phyloP scores from a whole-genome alignment of 2,113 vertebrate genomes.

The Percina caprodes region DNA sequence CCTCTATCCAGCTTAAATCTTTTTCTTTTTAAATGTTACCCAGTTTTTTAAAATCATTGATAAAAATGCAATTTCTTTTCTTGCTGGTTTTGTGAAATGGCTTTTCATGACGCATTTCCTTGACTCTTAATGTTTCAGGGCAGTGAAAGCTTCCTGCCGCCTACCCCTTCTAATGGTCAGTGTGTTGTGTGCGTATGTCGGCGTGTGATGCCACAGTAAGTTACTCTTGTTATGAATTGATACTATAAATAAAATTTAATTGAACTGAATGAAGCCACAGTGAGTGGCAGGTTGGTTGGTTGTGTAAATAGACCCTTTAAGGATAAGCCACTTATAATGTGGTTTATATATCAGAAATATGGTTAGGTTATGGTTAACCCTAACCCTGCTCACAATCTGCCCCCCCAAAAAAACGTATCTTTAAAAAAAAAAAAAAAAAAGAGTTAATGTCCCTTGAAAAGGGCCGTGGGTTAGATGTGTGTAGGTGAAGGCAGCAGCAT shows the following conservation, averaged over 20 bases:
- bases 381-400: no score
- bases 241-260: no score
- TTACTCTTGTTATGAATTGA: no score
- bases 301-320: not conserved
- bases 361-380: no score
- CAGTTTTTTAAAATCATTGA: not conserved
- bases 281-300: not conserved
- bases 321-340: not conserved
- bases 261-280: not conserved
- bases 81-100: constrained; percentile 1
- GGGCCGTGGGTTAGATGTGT: not conserved
- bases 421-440: no score
- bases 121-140: constrained; percentile 14
- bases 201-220: not conserved
- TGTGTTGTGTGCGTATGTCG: not conserved
- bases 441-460: not conserved
- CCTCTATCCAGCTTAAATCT: not conserved
- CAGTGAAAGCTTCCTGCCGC: constrained; percentile 37
- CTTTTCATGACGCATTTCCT: constrained; percentile 34
- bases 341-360: no score
- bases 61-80: constrained; percentile 1
- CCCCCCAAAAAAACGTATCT: no score
- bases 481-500: not conserved
- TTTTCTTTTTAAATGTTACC: not conserved
- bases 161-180: constrained; percentile 19